Evolutionary conservation across 2,113 vertebrate species (phyloP).

Genomic region (Zapornia atra): DNA sequence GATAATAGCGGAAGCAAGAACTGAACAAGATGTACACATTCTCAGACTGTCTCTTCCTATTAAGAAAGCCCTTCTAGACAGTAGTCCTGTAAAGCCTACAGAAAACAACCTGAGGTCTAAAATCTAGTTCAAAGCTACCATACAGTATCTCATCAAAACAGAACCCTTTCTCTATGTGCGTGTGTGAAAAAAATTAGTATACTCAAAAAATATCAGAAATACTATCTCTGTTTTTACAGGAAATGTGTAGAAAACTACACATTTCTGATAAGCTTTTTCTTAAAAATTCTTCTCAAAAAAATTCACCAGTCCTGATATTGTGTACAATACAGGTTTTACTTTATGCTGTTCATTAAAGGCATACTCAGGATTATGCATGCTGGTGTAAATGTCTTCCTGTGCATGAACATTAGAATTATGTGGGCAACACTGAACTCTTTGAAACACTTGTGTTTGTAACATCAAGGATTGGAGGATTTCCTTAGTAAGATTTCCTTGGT

Average conservation of each 20-base stretch:
- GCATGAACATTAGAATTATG: background rate
- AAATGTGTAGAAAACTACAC: background rate
- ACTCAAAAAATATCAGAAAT: background rate
- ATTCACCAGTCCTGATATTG: background rate
- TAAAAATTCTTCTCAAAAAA: background rate
- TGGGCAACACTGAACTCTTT: background rate
- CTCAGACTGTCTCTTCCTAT: background rate
- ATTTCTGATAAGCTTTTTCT: background rate
- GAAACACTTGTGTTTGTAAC: background rate
- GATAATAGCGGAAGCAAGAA: background rate
- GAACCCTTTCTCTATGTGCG: background rate
- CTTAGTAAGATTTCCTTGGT: background rate
- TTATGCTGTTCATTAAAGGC: background rate
- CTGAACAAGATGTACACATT: background rate
- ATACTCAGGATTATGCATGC: background rate
- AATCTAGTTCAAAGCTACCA: background rate
- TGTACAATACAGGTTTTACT: background rate
- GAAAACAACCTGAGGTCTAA: background rate
- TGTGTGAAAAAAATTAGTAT: background rate
- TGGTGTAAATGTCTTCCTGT: background rate
- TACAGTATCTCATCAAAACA: background rate
- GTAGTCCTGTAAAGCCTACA: background rate
- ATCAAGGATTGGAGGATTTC: background rate
- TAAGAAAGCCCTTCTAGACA: background rate
- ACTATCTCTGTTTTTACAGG: background rate